These are phyloP conservation scores for Astur gentilis DNA, from an alignment of 2,113 vertebrate genomes.

Conservation along the genomic window DNA sequence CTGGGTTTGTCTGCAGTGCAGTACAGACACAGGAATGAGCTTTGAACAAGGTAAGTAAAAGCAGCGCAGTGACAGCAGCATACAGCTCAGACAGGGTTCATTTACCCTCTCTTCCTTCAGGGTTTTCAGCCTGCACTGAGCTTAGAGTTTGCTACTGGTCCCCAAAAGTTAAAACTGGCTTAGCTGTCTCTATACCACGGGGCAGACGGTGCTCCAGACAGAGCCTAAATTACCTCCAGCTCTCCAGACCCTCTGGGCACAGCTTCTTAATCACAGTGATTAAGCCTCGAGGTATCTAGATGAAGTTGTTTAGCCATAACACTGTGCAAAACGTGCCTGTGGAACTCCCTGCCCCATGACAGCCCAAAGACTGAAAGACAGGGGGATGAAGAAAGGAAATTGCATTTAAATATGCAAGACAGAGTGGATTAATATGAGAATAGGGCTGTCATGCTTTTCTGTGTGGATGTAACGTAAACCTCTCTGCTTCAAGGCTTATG, in stretches of 20 bases:
- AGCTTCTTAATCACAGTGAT: neutral
- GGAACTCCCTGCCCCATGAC: neutral
- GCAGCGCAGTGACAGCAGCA: neutral
- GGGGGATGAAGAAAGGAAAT: neutral
- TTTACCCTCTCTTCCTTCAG: neutral
- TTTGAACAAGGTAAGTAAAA: neutral
- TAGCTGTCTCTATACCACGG: accelerated
- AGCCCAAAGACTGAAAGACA: neutral
- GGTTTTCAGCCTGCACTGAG: neutral
- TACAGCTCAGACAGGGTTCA: neutral
- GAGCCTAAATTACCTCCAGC: neutral
- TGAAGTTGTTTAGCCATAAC: neutral
- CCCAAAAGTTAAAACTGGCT: neutral
- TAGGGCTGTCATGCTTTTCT: neutral
- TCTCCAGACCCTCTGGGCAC: neutral
- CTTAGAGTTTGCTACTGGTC: neutral
- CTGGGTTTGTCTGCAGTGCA: neutral
- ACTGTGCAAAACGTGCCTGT: accelerated
- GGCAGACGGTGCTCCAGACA: neutral
- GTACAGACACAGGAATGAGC: neutral
- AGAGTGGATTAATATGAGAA: neutral
- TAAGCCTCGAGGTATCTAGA: neutral
- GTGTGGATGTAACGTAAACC: neutral
- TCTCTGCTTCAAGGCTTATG: neutral
- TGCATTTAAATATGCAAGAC: neutral